Base-by-base conservation (phyloP, 1,140 invertebrate genomes). In the Littorina saxatilis region DNA sequence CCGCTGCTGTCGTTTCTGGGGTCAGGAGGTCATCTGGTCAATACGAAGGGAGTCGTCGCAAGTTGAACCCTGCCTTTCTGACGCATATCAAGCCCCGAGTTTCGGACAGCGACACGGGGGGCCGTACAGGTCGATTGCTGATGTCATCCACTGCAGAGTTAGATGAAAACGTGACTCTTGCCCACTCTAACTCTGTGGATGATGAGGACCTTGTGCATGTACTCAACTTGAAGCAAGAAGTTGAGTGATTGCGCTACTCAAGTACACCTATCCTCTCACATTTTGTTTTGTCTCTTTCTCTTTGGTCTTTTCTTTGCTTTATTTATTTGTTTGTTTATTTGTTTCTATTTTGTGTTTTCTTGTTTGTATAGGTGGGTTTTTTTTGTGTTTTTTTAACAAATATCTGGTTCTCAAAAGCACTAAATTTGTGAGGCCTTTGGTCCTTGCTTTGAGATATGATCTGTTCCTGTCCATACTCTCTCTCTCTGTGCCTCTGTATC, bases 181-280 rank as follows among this genome's bases (percentile, higher is more conserved):
- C 9, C 7, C 61, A 63, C 23, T 35, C 66, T 15, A 68, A 7
- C 35, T 3, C 35, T 15, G 32, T 32, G 9, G 23, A 23, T 68
- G 66, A 68, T 39, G 35, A 39, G 17, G 66, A 68, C 66, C 66
- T 68, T 17, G 66, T 68, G 55, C 37, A 66, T 9, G 76, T 66
- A 17, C 76, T 78, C 17, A 78, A 78, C 39, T 58, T 78, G 39
- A 78, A 78, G 29, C 76, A 78, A 29, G 76, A 78, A 29, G 76
- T 78, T 17, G 76, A 78, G n/a, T 78, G 39, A 37, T 68, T 4
- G 55, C 23, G 55, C 47, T 50, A 20, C 47, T 20, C 47, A 50
- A 9, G 9, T 20, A 11, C 47, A 50, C 47, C 47, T 20, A 9
- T 50, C 9, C 20, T 50, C 47, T 20, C 20, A 50, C 20, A 50